Evolutionary conservation across 2,888 invertebrate genomes (phyloP), one percentile per base, ranked within the genome.

Genomic region (Gastrophysa polygoni): DNA sequence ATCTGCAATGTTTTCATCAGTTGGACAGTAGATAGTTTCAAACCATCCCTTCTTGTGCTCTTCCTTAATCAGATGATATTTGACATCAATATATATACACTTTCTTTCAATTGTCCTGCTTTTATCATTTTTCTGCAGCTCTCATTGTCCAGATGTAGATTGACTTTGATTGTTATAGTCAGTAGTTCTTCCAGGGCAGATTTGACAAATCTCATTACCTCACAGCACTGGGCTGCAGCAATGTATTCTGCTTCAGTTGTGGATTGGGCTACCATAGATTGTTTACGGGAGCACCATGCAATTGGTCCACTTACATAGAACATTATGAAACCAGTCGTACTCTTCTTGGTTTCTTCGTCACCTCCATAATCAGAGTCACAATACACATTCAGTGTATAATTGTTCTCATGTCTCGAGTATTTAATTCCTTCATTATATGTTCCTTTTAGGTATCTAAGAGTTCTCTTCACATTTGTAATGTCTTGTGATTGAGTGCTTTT

Each of bases 391-490:
- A 47, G 47, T 20, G 47, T 47, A n/a, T 47, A n/a, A 20, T 5
- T n/a, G 11, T 4, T 11, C 16, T 46, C 16, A 14, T 46, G 11
- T n/a, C 16, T 46, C 8, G 46, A 46, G 16, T 46, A 46, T 8
- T 20, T 18, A 20, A 47, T 47, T 20, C 20, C 47, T 24, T 7
- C 29, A 11, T 24, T 17, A 20, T 10, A 16, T 24, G 46, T 24
- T 46, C 61, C 54, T 24, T 50, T 57, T 10, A 57, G 7, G 54
- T 59, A 59, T 18, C 46, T 38, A 18, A 52, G 29, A 17, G 16
- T 50, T 20, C 59, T 50, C 24, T 61, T 61, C 10, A 61, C 50
- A 38, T 56, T 57, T 28, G 32, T 48, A n/a, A 61, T 24, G 20
- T 55, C 34, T 10, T 47, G 48, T 24, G 24, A 24, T 28, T 29